Evolutionary conservation across 2,888 invertebrate genomes (phyloP).

Genomic region (Apamea monoglypha): DNA sequence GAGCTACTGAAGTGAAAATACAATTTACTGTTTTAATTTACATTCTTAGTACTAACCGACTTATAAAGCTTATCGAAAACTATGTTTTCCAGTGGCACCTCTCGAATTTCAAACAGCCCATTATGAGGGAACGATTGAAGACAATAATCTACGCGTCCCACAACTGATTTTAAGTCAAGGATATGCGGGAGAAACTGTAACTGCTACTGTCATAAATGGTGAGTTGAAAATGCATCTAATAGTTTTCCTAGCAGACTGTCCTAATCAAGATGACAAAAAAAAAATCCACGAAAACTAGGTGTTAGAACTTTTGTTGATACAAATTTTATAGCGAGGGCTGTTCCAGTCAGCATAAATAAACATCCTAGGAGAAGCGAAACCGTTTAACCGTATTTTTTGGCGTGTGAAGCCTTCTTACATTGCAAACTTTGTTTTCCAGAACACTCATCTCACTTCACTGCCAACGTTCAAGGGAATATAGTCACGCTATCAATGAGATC

Average conservation of each 20-base stretch:
- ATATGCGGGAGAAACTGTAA: constrained; percentile 69
- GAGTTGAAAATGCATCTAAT: constrained; percentile 33
- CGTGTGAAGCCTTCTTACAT: background rate
- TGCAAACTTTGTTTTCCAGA: constrained; percentile 65
- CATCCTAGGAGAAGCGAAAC: background rate
- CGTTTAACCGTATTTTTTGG: background rate
- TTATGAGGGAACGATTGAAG: constrained; percentile 77
- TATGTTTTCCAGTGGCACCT: constrained; percentile 70
- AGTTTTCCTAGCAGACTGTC: background rate
- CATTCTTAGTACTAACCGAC: background rate
- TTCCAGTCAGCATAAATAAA: constrained; percentile 3
- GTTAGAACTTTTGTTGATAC: background rate
- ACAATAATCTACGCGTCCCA: constrained; percentile 71
- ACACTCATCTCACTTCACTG: constrained; percentile 70
- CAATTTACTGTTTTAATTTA: background rate
- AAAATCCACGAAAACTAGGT: background rate
- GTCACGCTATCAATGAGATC: constrained; percentile 75
- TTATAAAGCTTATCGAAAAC: constrained; percentile 1
- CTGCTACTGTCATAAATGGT: constrained; percentile 71
- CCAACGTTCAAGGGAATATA: constrained; percentile 66
- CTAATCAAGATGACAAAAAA: background rate
- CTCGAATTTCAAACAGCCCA: constrained; percentile 75
- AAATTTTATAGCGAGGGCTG: background rate
- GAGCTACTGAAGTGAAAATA: too few species aligned
- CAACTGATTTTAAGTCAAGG: constrained; percentile 75